phyloP scores from a whole-genome alignment of 1,140 invertebrate species.

The Ephestia elutella region DNA sequence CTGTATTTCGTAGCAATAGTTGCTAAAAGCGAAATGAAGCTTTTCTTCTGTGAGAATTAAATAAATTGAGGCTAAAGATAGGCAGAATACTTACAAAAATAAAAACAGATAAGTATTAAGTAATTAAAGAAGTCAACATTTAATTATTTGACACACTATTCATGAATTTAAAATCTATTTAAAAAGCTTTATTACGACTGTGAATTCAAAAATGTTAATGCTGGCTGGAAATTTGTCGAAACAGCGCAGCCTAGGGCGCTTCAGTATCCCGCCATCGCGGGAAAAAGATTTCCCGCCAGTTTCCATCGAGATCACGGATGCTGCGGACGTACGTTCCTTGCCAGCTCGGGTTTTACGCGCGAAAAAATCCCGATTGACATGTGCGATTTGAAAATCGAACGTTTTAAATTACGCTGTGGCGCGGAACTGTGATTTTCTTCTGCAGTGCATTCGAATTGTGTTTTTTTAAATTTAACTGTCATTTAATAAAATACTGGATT shows the following conservation, averaged over 20 bases:
- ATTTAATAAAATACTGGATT: background rate
- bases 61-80: too few relatives aligned
- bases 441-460: background rate
- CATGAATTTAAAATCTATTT: too few relatives aligned
- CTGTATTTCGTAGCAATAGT: too few relatives aligned
- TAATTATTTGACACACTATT: too few relatives aligned
- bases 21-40: too few relatives aligned
- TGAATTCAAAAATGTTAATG: background rate
- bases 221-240: background rate
- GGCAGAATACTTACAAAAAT: too few relatives aligned
- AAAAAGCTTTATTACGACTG: background rate
- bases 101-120: too few relatives aligned
- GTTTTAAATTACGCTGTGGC: background rate
- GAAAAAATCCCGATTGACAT: constrained; percentile 2
- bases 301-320: background rate
- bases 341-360: background rate
- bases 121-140: too few relatives aligned
- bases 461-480: background rate
- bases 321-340: background rate
- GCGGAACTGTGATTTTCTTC: constrained; percentile 1
- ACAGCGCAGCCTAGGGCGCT: background rate
- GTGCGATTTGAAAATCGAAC: constrained; percentile 4
- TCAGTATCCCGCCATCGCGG: background rate
- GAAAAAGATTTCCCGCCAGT: background rate
- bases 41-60: too few relatives aligned